phyloP scores from a whole-genome alignment of 1,140 invertebrate genomes.

The Archivesica marissinica region DNA sequence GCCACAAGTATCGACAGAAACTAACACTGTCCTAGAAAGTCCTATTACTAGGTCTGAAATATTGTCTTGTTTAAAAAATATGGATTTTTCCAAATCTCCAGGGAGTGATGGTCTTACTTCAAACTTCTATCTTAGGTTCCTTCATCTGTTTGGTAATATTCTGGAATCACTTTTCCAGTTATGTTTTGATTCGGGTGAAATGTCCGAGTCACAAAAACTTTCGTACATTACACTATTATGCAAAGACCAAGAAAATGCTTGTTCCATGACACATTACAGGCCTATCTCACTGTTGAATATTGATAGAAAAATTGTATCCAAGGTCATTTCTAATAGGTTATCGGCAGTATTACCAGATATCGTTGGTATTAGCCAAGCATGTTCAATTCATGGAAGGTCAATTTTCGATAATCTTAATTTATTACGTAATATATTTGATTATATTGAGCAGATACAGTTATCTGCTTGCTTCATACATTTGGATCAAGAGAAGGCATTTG shows the following conservation, averaged over 20 bases:
- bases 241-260: conserved; percentile 60
- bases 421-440: conserved; percentile 67
- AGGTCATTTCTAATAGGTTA: too few species aligned
- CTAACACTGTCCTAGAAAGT: conserved; percentile 41
- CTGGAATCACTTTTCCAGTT: conserved; percentile 36
- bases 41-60: conserved; percentile 54
- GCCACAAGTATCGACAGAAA: conserved; percentile 35
- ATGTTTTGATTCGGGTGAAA: conserved; percentile 43
- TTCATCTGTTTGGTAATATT: too few species aligned
- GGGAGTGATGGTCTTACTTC: too few species aligned
- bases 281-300: too few species aligned
- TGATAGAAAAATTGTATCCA: too few species aligned
- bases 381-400: conserved; percentile 43
- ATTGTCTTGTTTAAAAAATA: conserved; percentile 29
- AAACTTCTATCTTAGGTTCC: too few species aligned
- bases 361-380: conserved; percentile 63
- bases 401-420: conserved; percentile 71
- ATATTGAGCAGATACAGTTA: conserved; percentile 63
- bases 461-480: conserved; percentile 61
- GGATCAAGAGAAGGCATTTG: conserved; percentile 71
- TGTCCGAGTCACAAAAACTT: conserved; percentile 54
- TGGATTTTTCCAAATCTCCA: conserved; percentile 65
- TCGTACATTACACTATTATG: conserved; percentile 64
- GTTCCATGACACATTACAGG: conserved; percentile 60
- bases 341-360: conserved; percentile 57